A percentile compares a stretch with the other conserved stretches of the same genome.
phyloP scores from a whole-genome alignment of 30 jellyfish, hydroid and myxozoan genomes.

The Chironex yamaguchii region DNA sequence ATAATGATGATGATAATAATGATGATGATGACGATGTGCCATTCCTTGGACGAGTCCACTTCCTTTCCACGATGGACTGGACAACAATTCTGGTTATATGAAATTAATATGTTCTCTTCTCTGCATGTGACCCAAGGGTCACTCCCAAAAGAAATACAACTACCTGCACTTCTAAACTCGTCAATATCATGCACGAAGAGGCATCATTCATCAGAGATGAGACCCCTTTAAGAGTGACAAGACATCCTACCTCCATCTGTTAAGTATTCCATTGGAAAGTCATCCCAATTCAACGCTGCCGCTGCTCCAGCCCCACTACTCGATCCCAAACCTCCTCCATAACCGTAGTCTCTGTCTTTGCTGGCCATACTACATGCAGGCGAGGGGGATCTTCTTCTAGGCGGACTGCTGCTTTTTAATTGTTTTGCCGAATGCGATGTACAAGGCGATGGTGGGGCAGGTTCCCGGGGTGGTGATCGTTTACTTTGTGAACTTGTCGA shows the following conservation, averaged over 20 bases:
- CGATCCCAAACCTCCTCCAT: neutral
- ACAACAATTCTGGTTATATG: no score
- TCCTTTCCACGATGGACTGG: no score
- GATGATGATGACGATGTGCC: no score
- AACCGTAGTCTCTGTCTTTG: neutral
- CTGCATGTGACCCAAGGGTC: no score
- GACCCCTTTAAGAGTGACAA: neutral
- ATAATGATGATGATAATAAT: no score
- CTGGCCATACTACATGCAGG: neutral
- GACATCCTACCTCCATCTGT: neutral
- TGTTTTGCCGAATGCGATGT: constrained; percentile 41
- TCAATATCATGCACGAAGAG: no score
- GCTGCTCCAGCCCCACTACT: neutral
- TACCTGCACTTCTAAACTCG: no score
- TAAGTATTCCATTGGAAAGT: neutral
- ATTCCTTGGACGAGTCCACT: no score
- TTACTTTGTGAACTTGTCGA: constrained; percentile 82
- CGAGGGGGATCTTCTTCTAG: neutral
- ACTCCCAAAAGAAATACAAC: no score
- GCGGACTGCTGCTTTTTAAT: neutral
- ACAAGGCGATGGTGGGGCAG: constrained; percentile 68
- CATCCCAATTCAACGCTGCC: neutral
- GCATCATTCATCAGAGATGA: no score
- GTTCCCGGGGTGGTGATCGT: constrained; percentile 86
- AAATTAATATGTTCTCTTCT: no score